Evolutionary conservation across 2,113 vertebrate genomes (phyloP), one percentile per base, ranked within the genome.

Genomic region (Pao palembangensis): DNA sequence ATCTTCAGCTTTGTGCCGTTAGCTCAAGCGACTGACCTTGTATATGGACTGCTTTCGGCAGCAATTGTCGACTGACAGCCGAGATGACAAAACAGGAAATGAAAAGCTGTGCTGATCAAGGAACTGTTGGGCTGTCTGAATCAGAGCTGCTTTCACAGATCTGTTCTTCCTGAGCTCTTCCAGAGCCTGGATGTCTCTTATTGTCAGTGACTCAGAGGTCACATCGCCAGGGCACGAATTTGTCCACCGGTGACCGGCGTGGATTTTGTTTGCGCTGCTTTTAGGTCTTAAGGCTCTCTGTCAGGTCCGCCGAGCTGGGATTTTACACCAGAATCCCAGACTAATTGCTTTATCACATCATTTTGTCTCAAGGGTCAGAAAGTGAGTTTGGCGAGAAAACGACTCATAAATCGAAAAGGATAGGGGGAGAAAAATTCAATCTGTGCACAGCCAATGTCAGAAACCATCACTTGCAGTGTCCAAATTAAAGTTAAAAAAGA

Each of bases 311-410:
- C 18, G 25, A 75, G 67, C 61, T 46, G 55, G 67, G 47, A 68
- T 62, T 61, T 84, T 70, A 64, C 78, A 68, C 47, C 69, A 23
- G 58, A 79, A 79, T 80, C 70, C 42, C 69, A 63, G 58, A 70
- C 80, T 89, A 87, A 89, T 88, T 88, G 84, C 81, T 84, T 88
- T 85, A 87, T 89, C 80, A 62, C 67, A 58, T 75, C 69, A 71
- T 84, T 84, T 85, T 82, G 80, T 85, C 85, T 85, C 77, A 81
- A 74, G 86, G 88, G 74, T 85, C 76, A 84, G 78, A 79, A 82
- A 88, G 83, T 66, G 78, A 85, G 78, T 87, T 89, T 87, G 72
- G 75, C 18, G 51, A 80, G 73, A 54, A 67, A 82, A 46, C 63
- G 75, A 84, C 87, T 80, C 80, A 87, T 83, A 85, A 81, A 84